phyloP scores from a whole-genome alignment of 1,140 invertebrate species.

The Pentalonia nigronervosa region DNA sequence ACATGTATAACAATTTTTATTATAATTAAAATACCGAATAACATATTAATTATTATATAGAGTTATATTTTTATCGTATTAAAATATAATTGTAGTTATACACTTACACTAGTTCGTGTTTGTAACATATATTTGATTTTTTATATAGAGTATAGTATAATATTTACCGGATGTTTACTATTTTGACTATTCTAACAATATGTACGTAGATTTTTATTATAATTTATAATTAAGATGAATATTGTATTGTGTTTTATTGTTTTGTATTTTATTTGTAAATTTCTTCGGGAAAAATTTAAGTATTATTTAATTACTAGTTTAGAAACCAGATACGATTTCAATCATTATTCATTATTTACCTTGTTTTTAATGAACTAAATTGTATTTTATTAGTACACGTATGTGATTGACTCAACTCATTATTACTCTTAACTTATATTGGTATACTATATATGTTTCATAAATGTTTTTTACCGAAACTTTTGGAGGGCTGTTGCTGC shows the following conservation, averaged over 20 bases:
- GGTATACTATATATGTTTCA: not conserved
- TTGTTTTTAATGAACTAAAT: not conserved
- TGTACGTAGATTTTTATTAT: not conserved
- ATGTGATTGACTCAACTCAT: not conserved
- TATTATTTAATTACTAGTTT: not conserved
- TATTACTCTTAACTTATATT: not conserved
- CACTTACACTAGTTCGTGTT: not conserved
- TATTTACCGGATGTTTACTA: not conserved
- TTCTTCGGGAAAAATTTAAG: not conserved
- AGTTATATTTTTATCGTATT: not conserved
- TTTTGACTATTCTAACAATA: not conserved
- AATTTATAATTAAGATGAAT: not conserved
- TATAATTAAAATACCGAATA: not conserved
- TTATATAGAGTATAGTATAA: not conserved
- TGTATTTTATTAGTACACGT: not conserved
- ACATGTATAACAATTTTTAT: not conserved
- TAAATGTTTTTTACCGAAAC: constrained; percentile 54
- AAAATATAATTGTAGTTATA: not conserved
- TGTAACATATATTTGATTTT: not conserved
- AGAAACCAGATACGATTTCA: not conserved
- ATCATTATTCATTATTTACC: not conserved
- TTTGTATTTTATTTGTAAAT: not conserved
- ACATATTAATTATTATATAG: not conserved
- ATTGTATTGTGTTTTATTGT: not conserved
- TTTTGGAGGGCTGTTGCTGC: constrained; percentile 58